Base-by-base conservation (phyloP, 1,140 invertebrate genomes). In the Globodera ellingtonae region DNA sequence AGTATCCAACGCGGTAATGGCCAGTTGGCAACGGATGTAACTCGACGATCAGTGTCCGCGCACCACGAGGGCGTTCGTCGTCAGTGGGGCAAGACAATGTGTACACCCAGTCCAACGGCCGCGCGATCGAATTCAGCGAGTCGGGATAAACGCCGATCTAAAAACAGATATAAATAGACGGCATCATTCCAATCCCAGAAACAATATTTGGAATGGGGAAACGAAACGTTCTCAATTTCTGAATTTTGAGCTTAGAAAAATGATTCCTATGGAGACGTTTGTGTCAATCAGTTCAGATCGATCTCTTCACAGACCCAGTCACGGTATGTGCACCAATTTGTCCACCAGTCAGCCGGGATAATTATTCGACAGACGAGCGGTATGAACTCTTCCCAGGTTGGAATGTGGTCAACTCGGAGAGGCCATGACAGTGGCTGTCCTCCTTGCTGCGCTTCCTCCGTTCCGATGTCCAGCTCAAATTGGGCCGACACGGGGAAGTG, bases 401-500 rank as follows among this genome's bases (percentile, higher is more conserved):
- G 80, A 50, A 82, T 83, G 48, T 82, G 81, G 4, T 82, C 69
- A 69, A 82, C 73, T 48, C 69, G 35, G 71, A 78, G 73, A 21
- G 21, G 46, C 81, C 75, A 79, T 15, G 44, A 13, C n/a, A 18
- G 24, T 50, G 21, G 65, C 35, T 3, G 7, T 13, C 48, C 47
- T 81, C 73, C 72, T 59, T 65, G n/a, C 71, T 5, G 66, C 50
- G 13, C 18, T 10, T n/a, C n/a, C n/a, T n/a, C n/a, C 7, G 13
- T 6, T 77, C 24, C 10, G 3, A 52, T 21, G 18, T 65, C 18
- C 59, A 81, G 67, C 1, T 21, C n/a, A 67, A 81, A 78, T 35
- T n/a, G 47, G 35, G 80, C 80, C 52, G 80, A 81, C 10, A 81
- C 80, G 24, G 80, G 80, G 24, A 81, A 81, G 62, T 81, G 80